A percentile compares a stretch with the other conserved stretches of the same genome.
phyloP scores from a whole-genome alignment of 2,797 vertebrate species.

The Arvicola amphibius region DNA sequence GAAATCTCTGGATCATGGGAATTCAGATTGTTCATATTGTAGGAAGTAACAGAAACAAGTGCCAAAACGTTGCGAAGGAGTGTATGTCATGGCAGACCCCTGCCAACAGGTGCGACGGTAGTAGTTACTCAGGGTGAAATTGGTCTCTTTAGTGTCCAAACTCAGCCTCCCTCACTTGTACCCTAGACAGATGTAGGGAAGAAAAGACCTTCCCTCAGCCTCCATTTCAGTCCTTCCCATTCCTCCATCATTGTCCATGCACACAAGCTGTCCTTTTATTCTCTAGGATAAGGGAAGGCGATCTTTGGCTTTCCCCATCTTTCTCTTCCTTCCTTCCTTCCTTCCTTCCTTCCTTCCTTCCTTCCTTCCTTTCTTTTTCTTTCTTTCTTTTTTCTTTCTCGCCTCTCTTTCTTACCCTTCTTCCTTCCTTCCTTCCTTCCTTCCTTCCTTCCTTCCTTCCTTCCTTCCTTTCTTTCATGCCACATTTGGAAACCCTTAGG shows the following conservation, averaged over 20 bases:
- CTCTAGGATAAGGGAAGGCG: neutral
- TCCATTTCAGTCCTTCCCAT: neutral
- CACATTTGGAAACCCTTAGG: neutral
- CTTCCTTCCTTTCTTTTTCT: too few relatives aligned
- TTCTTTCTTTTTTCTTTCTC: too few relatives aligned
- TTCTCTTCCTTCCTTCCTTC: too few relatives aligned
- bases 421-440: fast-evolving
- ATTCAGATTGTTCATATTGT: slow-evolving; percentile 21
- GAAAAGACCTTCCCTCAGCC: neutral
- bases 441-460: neutral
- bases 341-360: too few relatives aligned
- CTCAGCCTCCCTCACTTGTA: neutral
- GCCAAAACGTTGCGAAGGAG: neutral
- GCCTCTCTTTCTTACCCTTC: neutral
- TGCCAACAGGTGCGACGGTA: neutral
- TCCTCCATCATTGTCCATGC: neutral
- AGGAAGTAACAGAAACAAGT: neutral
- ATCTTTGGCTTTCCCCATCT: neutral
- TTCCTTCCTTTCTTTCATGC: neutral
- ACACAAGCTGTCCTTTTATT: neutral
- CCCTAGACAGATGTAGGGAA: neutral
- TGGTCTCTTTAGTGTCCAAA: neutral
- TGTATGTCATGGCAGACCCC: neutral
- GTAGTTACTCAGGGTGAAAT: neutral
- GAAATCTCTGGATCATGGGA: neutral